Conservation (phyloP, 2,797 vertebrate genomes). For the Premnoplex brunnescens region DNA sequence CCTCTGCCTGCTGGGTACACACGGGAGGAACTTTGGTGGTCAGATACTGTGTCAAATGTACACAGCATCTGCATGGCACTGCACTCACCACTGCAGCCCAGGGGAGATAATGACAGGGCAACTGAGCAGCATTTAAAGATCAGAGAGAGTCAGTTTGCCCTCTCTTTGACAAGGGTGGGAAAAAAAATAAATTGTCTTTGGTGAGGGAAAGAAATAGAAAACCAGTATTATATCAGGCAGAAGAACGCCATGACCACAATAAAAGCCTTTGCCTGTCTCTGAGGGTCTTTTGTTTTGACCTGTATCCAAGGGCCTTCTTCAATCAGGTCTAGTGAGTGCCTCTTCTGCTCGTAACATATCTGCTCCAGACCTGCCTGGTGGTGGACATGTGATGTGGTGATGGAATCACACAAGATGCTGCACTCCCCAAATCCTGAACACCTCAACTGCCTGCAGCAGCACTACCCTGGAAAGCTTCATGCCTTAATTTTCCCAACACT, state of each 20-base stretch:
- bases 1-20: background rate
- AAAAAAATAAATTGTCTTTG: background rate
- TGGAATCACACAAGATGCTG: background rate
- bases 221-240: background rate
- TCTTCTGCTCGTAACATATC: background rate
- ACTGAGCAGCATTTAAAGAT: background rate
- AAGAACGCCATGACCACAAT: background rate
- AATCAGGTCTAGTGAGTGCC: background rate
- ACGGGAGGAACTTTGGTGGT: fast-evolving
- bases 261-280: background rate
- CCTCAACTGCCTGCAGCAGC: background rate
- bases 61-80: background rate
- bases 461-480: background rate
- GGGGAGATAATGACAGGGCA: background rate
- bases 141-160: background rate
- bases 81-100: background rate
- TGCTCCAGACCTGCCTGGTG: background rate
- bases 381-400: fast-evolving
- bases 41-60: background rate
- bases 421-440: background rate
- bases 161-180: background rate
- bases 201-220: background rate
- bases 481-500: background rate
- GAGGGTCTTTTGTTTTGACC: background rate
- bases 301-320: background rate